Conservation (phyloP, 2,888 invertebrate genomes). For the Philonicus albiceps region DNA sequence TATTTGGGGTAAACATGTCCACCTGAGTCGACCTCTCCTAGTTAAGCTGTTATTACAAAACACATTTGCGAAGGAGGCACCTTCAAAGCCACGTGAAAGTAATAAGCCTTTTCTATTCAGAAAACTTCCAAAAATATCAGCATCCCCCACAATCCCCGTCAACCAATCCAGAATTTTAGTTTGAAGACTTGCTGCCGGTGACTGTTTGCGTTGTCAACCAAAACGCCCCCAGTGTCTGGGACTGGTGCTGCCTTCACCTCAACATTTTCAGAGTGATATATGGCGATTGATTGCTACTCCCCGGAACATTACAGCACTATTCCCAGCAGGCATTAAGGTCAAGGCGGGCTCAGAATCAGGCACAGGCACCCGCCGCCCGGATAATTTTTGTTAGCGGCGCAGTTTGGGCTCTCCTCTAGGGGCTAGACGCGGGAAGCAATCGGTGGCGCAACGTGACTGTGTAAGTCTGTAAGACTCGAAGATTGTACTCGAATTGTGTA, state of each 20-base stretch:
- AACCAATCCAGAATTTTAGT: background rate
- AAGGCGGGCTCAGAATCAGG: background rate
- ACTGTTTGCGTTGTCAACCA: background rate
- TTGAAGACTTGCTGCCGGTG: background rate
- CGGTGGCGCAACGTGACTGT: background rate
- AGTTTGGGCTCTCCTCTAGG: background rate
- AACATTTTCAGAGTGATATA: background rate
- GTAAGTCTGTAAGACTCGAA: background rate
- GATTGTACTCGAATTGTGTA: background rate
- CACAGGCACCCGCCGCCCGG: background rate
- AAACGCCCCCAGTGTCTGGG: background rate
- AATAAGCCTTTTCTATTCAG: background rate
- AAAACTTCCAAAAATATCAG: background rate
- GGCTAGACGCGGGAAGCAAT: background rate
- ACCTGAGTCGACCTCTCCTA: no score
- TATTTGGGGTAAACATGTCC: no score
- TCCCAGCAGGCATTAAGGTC: background rate
- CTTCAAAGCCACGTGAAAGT: background rate
- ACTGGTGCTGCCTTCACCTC: slow-evolving; percentile 4
- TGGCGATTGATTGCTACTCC: background rate
- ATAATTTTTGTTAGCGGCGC: background rate
- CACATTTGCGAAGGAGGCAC: no score
- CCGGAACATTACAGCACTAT: background rate
- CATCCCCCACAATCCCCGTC: background rate
- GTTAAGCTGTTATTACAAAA: no score